Evolutionary conservation across 2,888 invertebrate species (phyloP), one percentile per base, ranked within the genome.

Genomic region (Leptura quadrifasciata): DNA sequence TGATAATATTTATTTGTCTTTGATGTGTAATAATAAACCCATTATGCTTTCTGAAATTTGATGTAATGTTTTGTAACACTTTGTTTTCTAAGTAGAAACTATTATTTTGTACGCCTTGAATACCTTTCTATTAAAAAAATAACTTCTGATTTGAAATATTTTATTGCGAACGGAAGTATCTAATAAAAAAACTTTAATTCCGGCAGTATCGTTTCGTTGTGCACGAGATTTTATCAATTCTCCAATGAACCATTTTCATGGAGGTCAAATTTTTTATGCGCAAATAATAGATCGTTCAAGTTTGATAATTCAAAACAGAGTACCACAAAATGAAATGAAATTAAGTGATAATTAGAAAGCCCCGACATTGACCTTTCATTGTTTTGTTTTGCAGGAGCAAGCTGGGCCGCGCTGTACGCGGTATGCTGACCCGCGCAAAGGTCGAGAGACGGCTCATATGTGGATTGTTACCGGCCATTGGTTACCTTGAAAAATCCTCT

Each of bases 391-490:
- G 17, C 84, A 90, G 83, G 88, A 91, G 90, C 85, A 89, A 90
- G 75, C 87, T 92, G 78, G 90, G 91, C 58, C 89, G 90, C 57
- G 90, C 91, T 76, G 90, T 92, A 81, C 90, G 90, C 75, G 90
- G 91, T n/a, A 91, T 92, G 77, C 88, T 93, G 8, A 88, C 90
- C 35, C 88, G 90, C 70, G 92, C 93, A 6, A 90, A 90, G 79
- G 88, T 89, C 64, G 92, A 93, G 85, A 90, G 91, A 77, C 89
- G 93, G 72, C 87, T 94, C 55, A 92, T 93, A 0, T 91, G 93
- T 76, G 94, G 94, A 6, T 91, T 94, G 64, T 86, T 93, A 61
- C 93, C 93, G 1, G 92, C 93, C 12, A 90, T 94, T 39, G 90
- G 91, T 81, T 91, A 91, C 75, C 87, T 94, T 75, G 93, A 93